Conservation (phyloP, 92 coral and sea anemone species). For the Epizoanthus illoricatus region DNA sequence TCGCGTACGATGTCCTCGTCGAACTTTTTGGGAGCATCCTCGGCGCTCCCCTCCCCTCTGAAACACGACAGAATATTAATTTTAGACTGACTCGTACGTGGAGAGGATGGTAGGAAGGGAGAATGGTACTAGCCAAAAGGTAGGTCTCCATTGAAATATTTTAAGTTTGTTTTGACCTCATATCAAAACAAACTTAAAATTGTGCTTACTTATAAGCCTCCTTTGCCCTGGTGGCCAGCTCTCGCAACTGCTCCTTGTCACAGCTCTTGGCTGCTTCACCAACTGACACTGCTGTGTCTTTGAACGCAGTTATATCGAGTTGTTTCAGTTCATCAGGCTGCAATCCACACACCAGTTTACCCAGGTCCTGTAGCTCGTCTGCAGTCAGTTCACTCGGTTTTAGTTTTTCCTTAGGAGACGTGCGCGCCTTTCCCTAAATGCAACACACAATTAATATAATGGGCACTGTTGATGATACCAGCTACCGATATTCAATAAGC, state of each 20-base stretch:
- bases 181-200: background rate
- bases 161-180: background rate
- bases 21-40: slow-evolving; percentile 39
- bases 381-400: slow-evolving; percentile 43
- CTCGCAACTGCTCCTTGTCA: slow-evolving; percentile 43
- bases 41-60: slow-evolving; percentile 47
- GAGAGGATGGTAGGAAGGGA: too few species aligned
- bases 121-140: background rate
- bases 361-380: slow-evolving; percentile 68
- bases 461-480: too few species aligned
- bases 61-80: background rate
- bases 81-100: background rate
- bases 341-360: slow-evolving; percentile 57
- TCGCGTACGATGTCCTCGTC: slow-evolving; percentile 49
- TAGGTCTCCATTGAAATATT: too few species aligned
- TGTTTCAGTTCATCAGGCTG: slow-evolving; percentile 44
- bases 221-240: slow-evolving; percentile 56
- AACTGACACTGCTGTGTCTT: slow-evolving; percentile 46
- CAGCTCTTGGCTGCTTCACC: slow-evolving; percentile 53
- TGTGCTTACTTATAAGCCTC: slow-evolving; percentile 43
- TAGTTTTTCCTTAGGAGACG: slow-evolving; percentile 26
- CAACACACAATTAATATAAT: background rate
- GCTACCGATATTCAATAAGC: background rate
- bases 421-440: slow-evolving; percentile 45
- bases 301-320: slow-evolving; percentile 41